Conservation (phyloP, 2,113 vertebrate genomes). For the Agapornis roseicollis region DNA sequence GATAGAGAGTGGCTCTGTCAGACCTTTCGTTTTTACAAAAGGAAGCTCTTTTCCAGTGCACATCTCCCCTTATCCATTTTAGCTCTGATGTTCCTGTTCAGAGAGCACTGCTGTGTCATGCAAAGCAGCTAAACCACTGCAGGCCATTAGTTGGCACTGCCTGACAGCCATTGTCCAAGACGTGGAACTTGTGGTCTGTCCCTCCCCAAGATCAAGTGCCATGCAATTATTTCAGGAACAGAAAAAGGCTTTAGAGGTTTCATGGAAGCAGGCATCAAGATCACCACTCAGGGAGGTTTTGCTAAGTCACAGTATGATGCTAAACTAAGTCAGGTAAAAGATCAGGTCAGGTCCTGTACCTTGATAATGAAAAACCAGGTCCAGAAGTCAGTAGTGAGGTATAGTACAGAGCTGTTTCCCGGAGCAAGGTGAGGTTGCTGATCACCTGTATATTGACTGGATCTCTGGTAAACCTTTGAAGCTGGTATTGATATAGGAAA, state of each 20-base stretch:
- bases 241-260: neutral
- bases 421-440: conserved; percentile 23
- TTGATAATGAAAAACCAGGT: neutral
- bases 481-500: neutral
- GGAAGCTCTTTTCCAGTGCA: neutral
- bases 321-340: neutral
- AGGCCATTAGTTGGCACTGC: neutral
- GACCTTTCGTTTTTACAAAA: neutral
- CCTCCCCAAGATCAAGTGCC: neutral
- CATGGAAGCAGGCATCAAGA: neutral
- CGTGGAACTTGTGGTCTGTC: too few relatives aligned
- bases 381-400: conserved; percentile 30
- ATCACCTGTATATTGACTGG: neutral
- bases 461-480: conserved; percentile 43
- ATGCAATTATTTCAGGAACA: neutral
- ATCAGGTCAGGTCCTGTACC: neutral
- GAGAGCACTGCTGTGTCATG: neutral
- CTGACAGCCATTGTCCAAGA: neutral
- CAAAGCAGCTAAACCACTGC: neutral
- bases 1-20: neutral
- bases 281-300: neutral
- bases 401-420: conserved; percentile 31
- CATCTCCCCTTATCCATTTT: fast-evolving
- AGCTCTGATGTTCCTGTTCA: neutral
- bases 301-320: fast-evolving